Conservation (phyloP, 2,797 vertebrate genomes). For the Alcedo atthis region DNA sequence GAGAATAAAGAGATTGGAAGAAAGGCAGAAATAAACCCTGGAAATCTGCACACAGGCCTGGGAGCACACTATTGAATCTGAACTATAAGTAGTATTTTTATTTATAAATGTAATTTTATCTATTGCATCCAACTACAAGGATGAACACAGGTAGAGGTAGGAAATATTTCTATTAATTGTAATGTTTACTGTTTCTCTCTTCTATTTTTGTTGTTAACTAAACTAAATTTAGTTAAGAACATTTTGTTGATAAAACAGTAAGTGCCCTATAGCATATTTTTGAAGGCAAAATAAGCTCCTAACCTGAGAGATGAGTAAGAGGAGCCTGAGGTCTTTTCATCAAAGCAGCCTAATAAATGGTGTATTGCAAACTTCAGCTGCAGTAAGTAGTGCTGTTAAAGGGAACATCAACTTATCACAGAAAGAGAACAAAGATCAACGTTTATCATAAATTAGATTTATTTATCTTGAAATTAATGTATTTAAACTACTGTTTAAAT, state of each 20-base stretch:
- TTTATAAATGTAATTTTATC: not conserved
- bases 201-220: not conserved
- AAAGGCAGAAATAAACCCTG: not conserved
- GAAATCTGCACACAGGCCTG: not conserved
- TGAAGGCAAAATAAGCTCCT: conserved; percentile 1
- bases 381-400: not conserved
- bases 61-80: not conserved
- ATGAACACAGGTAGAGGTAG: not conserved
- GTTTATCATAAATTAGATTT: not conserved
- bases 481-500: not conserved
- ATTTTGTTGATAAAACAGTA: not conserved
- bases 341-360: not conserved
- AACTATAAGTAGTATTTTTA: not conserved
- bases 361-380: not conserved
- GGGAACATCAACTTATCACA: not conserved
- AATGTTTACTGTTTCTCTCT: not conserved
- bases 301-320: not conserved
- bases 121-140: not conserved
- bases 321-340: conserved; percentile 24
- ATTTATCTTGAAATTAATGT: not conserved
- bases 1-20: not conserved
- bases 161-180: not conserved
- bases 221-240: not conserved
- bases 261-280: not conserved
- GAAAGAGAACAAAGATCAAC: not conserved